phyloP scores from a whole-genome alignment of 1,140 invertebrate species.

The Drosophila grimshawi region DNA sequence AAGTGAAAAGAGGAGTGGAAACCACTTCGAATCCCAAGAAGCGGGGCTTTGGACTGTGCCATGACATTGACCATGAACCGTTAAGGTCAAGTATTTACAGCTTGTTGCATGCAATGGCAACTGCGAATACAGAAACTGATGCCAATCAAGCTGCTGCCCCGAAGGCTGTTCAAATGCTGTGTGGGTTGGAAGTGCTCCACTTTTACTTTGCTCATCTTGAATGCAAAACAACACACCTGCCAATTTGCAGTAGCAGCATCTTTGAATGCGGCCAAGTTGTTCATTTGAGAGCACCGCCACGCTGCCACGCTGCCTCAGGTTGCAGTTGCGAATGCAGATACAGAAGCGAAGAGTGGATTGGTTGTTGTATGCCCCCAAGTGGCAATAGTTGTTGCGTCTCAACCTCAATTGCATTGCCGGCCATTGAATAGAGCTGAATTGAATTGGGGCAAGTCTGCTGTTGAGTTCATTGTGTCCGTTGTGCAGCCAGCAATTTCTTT shows the following conservation, averaged over 20 bases:
- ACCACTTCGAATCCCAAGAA: neutral
- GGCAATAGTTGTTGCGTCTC: neutral
- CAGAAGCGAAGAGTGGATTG: neutral
- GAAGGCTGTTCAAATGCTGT: conserved; percentile 8
- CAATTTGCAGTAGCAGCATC: conserved; percentile 42
- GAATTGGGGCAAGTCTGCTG: conserved; percentile 2
- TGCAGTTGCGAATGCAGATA: neutral
- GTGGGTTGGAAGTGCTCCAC: neutral
- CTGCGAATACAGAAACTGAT: neutral
- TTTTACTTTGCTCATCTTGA: conserved; percentile 23
- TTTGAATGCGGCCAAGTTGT: conserved; percentile 40
- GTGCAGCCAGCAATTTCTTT: too few species aligned
- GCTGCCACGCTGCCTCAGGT: conserved; percentile 9
- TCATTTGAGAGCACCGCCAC: conserved; percentile 7
- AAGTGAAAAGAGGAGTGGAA: neutral
- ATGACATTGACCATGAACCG: conserved; percentile 63
- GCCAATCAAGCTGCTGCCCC: conserved; percentile 42
- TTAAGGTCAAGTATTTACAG: conserved; percentile 55
- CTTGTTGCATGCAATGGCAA: conserved; percentile 64
- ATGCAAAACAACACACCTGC: conserved; percentile 40
- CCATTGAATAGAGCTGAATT: conserved; percentile 15
- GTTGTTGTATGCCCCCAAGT: conserved; percentile 2
- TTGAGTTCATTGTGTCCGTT: neutral
- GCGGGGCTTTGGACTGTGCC: conserved; percentile 1
- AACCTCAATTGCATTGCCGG: conserved; percentile 23